Base-by-base conservation (phyloP, 2,888 invertebrate species). In the Osmoderma eremita region DNA sequence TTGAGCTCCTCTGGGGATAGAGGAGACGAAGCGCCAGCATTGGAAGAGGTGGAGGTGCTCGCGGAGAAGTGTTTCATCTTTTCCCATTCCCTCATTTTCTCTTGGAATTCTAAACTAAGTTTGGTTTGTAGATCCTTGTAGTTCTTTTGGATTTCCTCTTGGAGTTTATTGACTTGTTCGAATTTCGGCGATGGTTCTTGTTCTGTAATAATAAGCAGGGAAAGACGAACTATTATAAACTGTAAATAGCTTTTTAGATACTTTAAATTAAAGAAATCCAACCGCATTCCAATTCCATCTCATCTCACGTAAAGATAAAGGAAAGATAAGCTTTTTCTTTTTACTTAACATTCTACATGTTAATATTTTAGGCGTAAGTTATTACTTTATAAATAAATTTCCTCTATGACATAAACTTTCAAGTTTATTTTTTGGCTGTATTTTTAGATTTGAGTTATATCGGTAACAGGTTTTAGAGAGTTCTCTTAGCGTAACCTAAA, bases 91-190 rank as follows among this genome's bases (percentile, higher is more conserved):
- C 84, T 83, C 63, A 90, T 83, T 76, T 94, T 91, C 58, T 87
- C 87, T 36, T 91, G 89, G 80, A 93, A 91, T 79, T 93, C 93
- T 66, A 87, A 83, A 61, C 90, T 88, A n/a, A 93, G 82, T 71
- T 90, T 87, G 45, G 88, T 87, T 77, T 91, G 90, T n/a, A 93
- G 81, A 24, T 89, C 87, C 13, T 88, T 87, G 78, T 92, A 93
- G 77, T 90, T 89, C 67, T 87, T 84, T 67, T 90, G 88, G 58
- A 92, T 90, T 80, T 92, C 92, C 54, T 88, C 88, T 69, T 87
- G 84, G 54, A 83, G 79, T 58, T 79, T 72, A 38, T 41, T 65
- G 3, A 49, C 49, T 13, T 56, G 56, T 22, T 65, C 65, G 20
- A 39, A 17, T 50, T 65, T 65, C n/a, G 36, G 63, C 6, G 51